phyloP scores from a whole-genome alignment of 2,113 vertebrate genomes.

The Pandion haliaetus region DNA sequence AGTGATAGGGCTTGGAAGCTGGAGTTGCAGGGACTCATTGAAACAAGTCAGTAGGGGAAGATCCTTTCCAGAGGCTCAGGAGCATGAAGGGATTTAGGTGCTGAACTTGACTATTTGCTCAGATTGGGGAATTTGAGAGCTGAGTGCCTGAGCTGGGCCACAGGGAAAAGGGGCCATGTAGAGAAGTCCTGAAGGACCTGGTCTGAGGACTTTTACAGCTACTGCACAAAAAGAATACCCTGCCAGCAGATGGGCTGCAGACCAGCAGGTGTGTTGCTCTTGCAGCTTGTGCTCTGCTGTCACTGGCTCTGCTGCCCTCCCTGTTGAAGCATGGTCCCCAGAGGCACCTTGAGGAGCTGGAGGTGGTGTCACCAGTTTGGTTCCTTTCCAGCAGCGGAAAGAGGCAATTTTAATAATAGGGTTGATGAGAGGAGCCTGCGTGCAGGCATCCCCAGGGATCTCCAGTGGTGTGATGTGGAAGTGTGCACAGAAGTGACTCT shows the following conservation, averaged over 20 bases:
- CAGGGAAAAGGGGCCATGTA: accelerated
- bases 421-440: neutral
- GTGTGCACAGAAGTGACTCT: neutral
- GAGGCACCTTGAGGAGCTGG: neutral
- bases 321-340: neutral
- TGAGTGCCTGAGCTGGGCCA: neutral
- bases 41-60: neutral
- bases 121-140: neutral
- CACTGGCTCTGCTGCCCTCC: too few relatives aligned
- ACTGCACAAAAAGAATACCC: neutral
- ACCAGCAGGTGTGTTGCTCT: neutral
- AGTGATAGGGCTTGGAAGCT: neutral
- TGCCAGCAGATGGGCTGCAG: neutral
- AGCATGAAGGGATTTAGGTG: neutral
- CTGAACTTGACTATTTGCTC: neutral
- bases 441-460: neutral
- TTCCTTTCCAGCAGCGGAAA: neutral
- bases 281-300: neutral
- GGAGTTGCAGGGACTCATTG: neutral
- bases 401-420: neutral
- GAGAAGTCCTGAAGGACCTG: neutral
- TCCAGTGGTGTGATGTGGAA: neutral
- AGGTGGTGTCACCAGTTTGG: neutral
- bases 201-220: neutral
- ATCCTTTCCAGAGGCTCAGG: neutral